Base-by-base conservation (phyloP, 2,888 invertebrate genomes). In the Doris montereyensis region DNA sequence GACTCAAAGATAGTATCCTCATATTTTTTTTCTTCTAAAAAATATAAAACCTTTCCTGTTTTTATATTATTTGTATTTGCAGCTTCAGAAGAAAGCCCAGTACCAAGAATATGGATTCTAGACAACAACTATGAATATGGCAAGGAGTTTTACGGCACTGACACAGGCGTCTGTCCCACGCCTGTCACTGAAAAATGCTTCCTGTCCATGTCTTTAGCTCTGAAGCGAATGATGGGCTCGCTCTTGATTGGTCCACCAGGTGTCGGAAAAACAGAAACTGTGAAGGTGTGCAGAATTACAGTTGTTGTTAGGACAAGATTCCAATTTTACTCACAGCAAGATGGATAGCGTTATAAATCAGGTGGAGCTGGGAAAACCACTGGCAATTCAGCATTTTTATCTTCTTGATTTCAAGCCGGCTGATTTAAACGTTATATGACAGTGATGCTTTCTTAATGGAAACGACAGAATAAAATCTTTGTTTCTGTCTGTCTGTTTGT, bases 121-220 rank as follows among this genome's bases (percentile, higher is more conserved):
- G 91, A 91, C 82, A 84, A 87, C 21, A 84, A 85, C 3, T 89
- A 88, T 83, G 76, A 84, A 34, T 90, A 90, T 83, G 90, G 90
- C 74, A 89, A 86, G 82, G 91, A 91, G 84, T 91, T 91, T 84
- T 90, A 91, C 81, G 91, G 91, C 2, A 87, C 87, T 24, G 86
- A 87, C 71, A 83, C 88, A 2, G 87, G 88, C 1, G 84, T 89
- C 62, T 89, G 88, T 34, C 80, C 89, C 68, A 89, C 91, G 21
- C 89, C 91, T 2, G 80, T 87, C 74, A 90, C 90, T 2, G 91
- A 91, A 82, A 85, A 87, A 77, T 90, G 90, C 80, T 90, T 90
- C 83, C 83, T 91, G 26, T 86, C 89, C 34, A 90, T 91, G 88
- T 87, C 89, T 1, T 88, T 87, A 82, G 90, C 90, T n/a, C 83